These are phyloP conservation scores for Onychorhynchus coronatus DNA, from an alignment of 2,113 vertebrate species.

Conservation along the genomic window DNA sequence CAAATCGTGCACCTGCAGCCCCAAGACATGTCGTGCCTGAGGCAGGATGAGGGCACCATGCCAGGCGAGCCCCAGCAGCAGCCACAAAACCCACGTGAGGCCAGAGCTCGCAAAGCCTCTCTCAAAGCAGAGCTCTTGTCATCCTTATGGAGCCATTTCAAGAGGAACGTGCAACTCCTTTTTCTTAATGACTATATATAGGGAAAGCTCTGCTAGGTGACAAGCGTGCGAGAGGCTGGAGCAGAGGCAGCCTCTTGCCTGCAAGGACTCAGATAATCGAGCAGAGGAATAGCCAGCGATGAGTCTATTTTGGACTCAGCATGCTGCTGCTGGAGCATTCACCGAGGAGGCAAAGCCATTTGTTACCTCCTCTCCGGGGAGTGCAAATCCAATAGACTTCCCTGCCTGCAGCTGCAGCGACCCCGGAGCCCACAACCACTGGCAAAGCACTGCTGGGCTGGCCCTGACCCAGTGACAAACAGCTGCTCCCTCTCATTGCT, in stretches of 20 bases:
- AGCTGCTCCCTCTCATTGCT: not conserved
- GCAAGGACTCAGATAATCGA: not conserved
- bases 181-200: not conserved
- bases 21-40: accelerated
- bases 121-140: not conserved
- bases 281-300: not conserved
- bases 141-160: not conserved
- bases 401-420: not conserved
- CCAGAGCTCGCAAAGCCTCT: not conserved
- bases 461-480: not conserved
- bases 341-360: not conserved
- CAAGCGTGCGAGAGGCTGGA: not conserved
- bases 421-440: not conserved
- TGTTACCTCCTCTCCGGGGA: conserved; percentile 12
- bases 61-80: not conserved
- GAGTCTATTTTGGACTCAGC: conserved; percentile 25
- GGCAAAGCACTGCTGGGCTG: not conserved
- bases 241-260: not conserved
- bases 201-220: not conserved
- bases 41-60: not conserved
- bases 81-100: not conserved
- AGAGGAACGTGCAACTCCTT: not conserved
- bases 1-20: accelerated
- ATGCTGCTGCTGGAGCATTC: not conserved
- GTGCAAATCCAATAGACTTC: not conserved